Evolutionary conservation across 2,797 vertebrate species (phyloP).

Genomic region (Setipinna tenuifilis): DNA sequence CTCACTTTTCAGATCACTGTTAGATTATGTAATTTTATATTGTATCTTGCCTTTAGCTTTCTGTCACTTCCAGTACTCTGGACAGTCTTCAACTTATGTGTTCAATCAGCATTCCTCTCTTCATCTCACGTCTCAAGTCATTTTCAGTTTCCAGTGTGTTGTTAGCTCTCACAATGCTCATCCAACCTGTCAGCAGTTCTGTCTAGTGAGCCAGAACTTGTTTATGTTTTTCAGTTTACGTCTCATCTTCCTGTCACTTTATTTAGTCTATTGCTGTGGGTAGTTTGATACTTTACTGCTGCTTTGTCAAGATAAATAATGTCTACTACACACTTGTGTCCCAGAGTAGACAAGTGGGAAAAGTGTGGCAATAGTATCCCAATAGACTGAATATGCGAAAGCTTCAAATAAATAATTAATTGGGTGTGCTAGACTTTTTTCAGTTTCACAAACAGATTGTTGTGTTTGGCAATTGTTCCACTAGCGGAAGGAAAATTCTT

Average conservation of each 20-base stretch:
- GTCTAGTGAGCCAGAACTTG: not conserved
- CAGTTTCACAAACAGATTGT: too few species aligned
- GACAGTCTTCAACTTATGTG: not conserved
- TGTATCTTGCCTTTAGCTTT: too few species aligned
- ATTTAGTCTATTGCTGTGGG: not conserved
- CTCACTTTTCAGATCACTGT: too few species aligned
- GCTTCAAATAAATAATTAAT: too few species aligned
- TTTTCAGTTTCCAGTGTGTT: not conserved
- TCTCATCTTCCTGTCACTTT: not conserved
- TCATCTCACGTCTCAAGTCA: not conserved
- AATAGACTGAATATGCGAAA: too few species aligned
- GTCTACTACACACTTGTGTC: not conserved
- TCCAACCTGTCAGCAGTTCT: not conserved
- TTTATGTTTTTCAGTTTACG: not conserved
- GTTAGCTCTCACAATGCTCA: not conserved
- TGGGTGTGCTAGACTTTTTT: too few species aligned
- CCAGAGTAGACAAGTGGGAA: too few species aligned
- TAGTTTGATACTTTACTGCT: not conserved
- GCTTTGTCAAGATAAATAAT: not conserved
- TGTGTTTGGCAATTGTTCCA: too few species aligned
- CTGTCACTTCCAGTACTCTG: too few species aligned
- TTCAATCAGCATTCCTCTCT: not conserved
- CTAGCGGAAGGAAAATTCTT: too few species aligned
- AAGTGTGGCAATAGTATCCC: too few species aligned
- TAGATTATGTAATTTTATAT: too few species aligned